These are phyloP conservation scores for Papilio xuthus DNA, from an alignment of 1,140 invertebrate genomes.

Conservation along the genomic window DNA sequence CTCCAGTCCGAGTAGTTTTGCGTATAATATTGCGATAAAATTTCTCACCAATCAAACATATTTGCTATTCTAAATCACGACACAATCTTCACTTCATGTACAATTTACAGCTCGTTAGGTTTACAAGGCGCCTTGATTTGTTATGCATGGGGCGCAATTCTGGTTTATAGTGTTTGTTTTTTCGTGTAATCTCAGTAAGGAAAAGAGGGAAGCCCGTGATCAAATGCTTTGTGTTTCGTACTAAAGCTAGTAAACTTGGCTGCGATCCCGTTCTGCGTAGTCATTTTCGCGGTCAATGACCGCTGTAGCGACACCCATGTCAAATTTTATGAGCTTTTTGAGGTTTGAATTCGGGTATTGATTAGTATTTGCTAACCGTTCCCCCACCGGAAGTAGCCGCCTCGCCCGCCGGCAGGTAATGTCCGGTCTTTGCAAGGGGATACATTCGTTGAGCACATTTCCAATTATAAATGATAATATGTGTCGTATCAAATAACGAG, in stretches of 20 bases:
- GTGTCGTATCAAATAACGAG: constrained; percentile 35
- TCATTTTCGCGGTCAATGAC: constrained; percentile 43
- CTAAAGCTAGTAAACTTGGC: background rate
- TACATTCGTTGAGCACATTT: constrained; percentile 34
- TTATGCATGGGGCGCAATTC: background rate
- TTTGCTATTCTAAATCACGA: constrained; percentile 10
- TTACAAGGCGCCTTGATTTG: background rate
- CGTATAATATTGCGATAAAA: constrained; percentile 11
- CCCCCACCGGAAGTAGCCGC: constrained; percentile 56
- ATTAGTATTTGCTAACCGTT: constrained; percentile 54
- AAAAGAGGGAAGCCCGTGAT: background rate
- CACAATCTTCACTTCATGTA: background rate
- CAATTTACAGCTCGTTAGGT: background rate
- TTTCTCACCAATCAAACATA: constrained; percentile 26
- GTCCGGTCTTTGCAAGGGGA: constrained; percentile 43
- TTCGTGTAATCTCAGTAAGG: background rate
- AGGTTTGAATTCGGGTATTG: constrained; percentile 48
- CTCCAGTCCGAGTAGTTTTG: background rate
- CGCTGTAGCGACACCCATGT: constrained; percentile 41
- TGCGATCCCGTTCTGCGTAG: background rate
- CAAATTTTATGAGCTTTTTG: constrained; percentile 46
- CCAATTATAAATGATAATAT: constrained; percentile 41
- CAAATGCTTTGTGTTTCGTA: background rate
- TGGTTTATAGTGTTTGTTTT: background rate
- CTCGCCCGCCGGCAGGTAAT: constrained; percentile 41